Conservation (phyloP, 1,140 invertebrate genomes). For the Agraylea sexmaculata region DNA sequence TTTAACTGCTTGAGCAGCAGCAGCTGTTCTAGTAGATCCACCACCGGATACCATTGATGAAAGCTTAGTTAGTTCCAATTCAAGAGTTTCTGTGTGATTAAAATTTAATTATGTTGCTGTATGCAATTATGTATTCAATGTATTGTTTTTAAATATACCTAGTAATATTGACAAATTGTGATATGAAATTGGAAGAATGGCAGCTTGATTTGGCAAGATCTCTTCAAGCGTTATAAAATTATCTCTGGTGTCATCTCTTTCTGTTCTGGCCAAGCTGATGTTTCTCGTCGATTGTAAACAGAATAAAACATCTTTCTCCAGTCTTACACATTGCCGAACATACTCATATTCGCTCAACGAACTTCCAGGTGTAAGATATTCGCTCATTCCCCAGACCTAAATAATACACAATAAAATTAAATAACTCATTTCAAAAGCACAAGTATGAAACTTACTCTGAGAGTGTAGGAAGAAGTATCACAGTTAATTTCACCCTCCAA, state of each 20-base stretch:
- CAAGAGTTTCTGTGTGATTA: constrained; percentile 53
- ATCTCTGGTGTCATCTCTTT: constrained; percentile 65
- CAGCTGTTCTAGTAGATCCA: constrained; percentile 36
- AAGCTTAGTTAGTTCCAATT: constrained; percentile 68
- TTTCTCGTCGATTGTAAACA: constrained; percentile 55
- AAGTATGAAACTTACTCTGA: constrained; percentile 32
- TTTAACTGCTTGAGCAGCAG: constrained; percentile 81
- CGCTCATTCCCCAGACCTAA: constrained; percentile 71
- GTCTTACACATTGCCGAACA: constrained; percentile 85
- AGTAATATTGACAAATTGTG: constrained; percentile 68
- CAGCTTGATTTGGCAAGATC: constrained; percentile 59
- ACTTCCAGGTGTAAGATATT: constrained; percentile 61
- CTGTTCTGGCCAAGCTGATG: constrained; percentile 41
- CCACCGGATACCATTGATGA: constrained; percentile 49
- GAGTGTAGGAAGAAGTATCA: constrained; percentile 52
- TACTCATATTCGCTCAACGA: constrained; percentile 81
- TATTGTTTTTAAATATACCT: constrained; percentile 40
- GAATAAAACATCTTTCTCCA: constrained; percentile 81
- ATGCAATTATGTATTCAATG: not conserved
- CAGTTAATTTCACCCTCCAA: constrained; percentile 58
- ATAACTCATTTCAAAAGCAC: not conserved
- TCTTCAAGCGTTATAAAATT: constrained; percentile 57
- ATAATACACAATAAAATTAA: constrained; percentile 25
- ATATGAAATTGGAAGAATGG: constrained; percentile 59
- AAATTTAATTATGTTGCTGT: constrained; percentile 7